These are phyloP conservation scores for Eumerus sabulonum DNA, from an alignment of 2,888 invertebrate genomes.

Conservation along the genomic window DNA sequence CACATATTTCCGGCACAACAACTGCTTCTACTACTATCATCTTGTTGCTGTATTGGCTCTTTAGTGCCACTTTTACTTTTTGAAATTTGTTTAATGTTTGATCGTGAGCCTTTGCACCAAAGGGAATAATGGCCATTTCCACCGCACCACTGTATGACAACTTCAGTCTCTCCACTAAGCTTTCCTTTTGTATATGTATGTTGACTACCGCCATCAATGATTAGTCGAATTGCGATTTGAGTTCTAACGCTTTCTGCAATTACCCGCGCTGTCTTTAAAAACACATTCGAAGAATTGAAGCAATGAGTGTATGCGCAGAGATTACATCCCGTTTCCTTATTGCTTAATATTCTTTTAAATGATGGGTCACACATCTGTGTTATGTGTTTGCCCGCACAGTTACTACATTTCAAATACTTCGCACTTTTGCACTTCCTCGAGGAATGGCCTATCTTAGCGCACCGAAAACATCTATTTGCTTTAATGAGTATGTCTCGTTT, in stretches of 20 bases:
- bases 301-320: background rate
- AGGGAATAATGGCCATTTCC: no score
- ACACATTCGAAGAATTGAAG: conserved; percentile 20
- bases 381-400: conserved; percentile 13
- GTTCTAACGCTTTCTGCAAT: background rate
- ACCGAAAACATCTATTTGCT: no score
- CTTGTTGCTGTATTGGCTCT: conserved; percentile 3
- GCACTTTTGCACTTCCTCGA: conserved; percentile 23
- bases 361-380: conserved; percentile 11
- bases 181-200: conserved; percentile 4
- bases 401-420: background rate
- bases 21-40: background rate
- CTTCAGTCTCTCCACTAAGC: conserved; percentile 7
- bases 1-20: conserved; percentile 6
- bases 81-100: background rate
- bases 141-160: background rate
- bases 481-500: conserved; percentile 23
- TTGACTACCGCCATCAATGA: conserved; percentile 24
- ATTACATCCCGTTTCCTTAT: conserved; percentile 8
- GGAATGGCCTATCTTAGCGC: conserved; percentile 15
- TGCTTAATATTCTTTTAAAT: background rate
- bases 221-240: conserved; percentile 2
- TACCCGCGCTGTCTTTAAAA: conserved; percentile 11
- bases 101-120: background rate
- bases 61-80: background rate